Conservation (phyloP, 2,888 invertebrate species). For the Lasioglossum marginatum region DNA sequence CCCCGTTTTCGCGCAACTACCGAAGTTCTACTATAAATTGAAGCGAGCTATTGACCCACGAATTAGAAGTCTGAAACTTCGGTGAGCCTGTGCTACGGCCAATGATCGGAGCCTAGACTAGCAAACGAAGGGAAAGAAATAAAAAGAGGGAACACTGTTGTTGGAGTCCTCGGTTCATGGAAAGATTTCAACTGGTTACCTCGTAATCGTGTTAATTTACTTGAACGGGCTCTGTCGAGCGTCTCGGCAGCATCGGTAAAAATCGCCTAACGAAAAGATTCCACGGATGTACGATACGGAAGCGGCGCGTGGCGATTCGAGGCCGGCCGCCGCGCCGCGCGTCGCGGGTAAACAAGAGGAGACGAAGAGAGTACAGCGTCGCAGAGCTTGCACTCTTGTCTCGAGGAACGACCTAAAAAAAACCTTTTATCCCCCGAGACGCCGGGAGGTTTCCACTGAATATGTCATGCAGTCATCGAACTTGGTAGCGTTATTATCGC, state of each 20-base stretch:
- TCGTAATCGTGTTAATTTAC: background rate
- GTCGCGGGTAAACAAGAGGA: conserved; percentile 22
- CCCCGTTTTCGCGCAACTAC: background rate
- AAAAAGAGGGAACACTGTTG: background rate
- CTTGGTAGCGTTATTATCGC: conserved; percentile 61
- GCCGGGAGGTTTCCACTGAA: conserved; percentile 58
- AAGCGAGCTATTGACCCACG: background rate
- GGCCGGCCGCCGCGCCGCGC: background rate
- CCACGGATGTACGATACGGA: conserved; percentile 9
- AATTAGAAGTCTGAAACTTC: conserved; percentile 9
- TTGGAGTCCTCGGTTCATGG: background rate
- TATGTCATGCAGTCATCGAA: conserved; percentile 67
- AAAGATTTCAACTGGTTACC: background rate
- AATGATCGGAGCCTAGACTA: background rate
- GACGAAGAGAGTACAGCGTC: background rate
- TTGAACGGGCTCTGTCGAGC: background rate
- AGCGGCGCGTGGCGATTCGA: conserved; percentile 2
- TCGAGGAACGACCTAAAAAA: conserved; percentile 41
- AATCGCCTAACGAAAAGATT: conserved; percentile 21
- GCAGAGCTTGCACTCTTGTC: background rate
- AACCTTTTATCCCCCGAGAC: conserved; percentile 42
- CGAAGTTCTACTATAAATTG: conserved; percentile 2
- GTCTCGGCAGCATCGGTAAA: background rate
- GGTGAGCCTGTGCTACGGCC: background rate
- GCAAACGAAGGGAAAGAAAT: no score